A percentile compares a stretch with the other conserved stretches of the same genome.
Conservation (phyloP, 2,888 invertebrate species). For the Platycnemis pennipes region DNA sequence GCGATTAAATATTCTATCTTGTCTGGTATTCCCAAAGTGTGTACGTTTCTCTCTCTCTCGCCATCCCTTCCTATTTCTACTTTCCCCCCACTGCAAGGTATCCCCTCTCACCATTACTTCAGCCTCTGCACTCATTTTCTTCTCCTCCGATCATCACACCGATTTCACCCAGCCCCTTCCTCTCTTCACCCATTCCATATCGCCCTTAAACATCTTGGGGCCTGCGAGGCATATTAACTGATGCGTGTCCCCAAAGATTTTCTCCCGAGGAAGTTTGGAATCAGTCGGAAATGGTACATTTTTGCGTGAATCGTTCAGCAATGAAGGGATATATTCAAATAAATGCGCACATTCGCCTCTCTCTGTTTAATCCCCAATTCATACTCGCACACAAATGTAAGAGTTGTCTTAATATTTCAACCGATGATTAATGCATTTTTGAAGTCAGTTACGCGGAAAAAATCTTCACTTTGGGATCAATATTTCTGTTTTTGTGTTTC, state of each 20-base stretch:
- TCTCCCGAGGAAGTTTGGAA: background rate
- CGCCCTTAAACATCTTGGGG: background rate
- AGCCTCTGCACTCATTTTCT: background rate
- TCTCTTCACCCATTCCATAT: background rate
- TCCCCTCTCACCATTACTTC: background rate
- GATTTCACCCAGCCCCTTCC: background rate
- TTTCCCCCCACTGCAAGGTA: background rate
- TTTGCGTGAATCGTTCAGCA: background rate
- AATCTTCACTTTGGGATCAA: too few species aligned
- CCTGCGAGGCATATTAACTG: background rate
- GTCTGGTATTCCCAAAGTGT: constrained; percentile 12
- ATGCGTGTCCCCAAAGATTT: background rate
- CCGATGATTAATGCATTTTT: too few species aligned
- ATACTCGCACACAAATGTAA: too few species aligned
- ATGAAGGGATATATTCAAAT: background rate
- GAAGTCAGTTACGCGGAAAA: too few species aligned
- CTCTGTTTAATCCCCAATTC: too few species aligned
- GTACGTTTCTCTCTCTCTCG: background rate
- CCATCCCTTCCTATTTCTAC: background rate
- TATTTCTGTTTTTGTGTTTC: too few species aligned
- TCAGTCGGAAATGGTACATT: background rate
- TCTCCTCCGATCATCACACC: too few species aligned
- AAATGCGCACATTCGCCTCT: too few species aligned
- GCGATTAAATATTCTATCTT: constrained; percentile 24
- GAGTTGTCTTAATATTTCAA: too few species aligned